Evolutionary conservation across 1,140 invertebrate species (phyloP).

Genomic region (Papilio aristodemus): DNA sequence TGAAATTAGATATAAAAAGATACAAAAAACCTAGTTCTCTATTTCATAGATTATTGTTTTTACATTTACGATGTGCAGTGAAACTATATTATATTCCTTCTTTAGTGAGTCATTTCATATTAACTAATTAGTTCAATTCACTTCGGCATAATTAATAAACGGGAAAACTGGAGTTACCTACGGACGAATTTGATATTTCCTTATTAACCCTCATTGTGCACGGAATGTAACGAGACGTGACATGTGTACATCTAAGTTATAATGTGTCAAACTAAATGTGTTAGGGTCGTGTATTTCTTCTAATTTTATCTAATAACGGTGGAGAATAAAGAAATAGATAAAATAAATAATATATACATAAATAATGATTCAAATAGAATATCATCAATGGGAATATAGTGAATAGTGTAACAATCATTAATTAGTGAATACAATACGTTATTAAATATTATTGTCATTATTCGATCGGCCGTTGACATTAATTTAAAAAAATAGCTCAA

Average conservation of each 20-base stretch:
- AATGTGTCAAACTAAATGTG: neutral
- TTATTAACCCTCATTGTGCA: conserved; percentile 12
- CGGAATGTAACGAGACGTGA: neutral
- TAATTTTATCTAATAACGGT: neutral
- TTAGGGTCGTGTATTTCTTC: neutral
- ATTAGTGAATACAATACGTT: neutral
- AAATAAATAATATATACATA: no score
- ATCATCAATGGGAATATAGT: neutral
- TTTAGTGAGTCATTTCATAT: neutral
- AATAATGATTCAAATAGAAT: neutral
- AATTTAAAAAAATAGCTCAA: conserved; percentile 68
- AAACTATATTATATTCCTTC: neutral
- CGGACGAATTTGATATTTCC: conserved; percentile 20
- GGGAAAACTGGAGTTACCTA: neutral
- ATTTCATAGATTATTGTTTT: no score
- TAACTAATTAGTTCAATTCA: no score
- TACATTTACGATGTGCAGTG: no score
- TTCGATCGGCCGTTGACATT: conserved; percentile 65
- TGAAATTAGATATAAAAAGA: neutral
- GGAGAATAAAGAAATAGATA: no score
- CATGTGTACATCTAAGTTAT: neutral
- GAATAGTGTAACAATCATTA: neutral
- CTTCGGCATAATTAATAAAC: neutral
- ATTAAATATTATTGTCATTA: conserved; percentile 36
- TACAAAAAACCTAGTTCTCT: no score